phyloP scores from a whole-genome alignment of 2,888 invertebrate genomes.

The Copidosoma aretas region DNA sequence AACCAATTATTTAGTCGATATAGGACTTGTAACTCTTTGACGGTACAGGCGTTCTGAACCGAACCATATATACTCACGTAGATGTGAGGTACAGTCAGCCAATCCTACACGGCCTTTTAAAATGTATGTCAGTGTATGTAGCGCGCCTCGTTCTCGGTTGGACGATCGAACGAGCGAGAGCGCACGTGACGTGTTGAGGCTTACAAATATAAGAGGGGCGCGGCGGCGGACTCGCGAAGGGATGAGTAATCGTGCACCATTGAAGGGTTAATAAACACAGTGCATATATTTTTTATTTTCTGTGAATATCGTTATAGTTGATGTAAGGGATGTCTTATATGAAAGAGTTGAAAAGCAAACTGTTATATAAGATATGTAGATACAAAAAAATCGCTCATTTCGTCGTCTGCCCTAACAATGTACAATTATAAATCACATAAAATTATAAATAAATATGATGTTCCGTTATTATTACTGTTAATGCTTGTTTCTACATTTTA shows the following conservation, averaged over 20 bases:
- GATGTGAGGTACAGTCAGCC: too few species aligned
- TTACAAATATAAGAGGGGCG: not conserved
- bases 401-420: slow-evolving; percentile 47
- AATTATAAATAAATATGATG: slow-evolving; percentile 58
- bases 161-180: not conserved
- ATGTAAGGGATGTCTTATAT: slow-evolving; percentile 47
- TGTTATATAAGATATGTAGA: slow-evolving; percentile 54
- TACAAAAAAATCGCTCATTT: slow-evolving; percentile 45
- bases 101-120: too few species aligned
- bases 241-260: not conserved
- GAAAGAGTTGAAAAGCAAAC: slow-evolving; percentile 40
- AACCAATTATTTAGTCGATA: slow-evolving; percentile 23
- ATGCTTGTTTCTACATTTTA: slow-evolving; percentile 5
- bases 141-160: too few species aligned
- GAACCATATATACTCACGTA: too few species aligned
- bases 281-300: slow-evolving; percentile 42
- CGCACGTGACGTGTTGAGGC: not conserved
- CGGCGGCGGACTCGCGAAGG: not conserved
- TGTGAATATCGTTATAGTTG: slow-evolving; percentile 51
- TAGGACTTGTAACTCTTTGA: slow-evolving; percentile 14
- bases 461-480: slow-evolving; percentile 51
- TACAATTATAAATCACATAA: slow-evolving; percentile 48
- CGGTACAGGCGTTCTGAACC: too few species aligned
- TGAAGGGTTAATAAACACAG: slow-evolving; percentile 18
- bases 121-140: too few species aligned